phyloP scores from a whole-genome alignment of 2,797 vertebrate genomes.

The Choloepus didactylus region DNA sequence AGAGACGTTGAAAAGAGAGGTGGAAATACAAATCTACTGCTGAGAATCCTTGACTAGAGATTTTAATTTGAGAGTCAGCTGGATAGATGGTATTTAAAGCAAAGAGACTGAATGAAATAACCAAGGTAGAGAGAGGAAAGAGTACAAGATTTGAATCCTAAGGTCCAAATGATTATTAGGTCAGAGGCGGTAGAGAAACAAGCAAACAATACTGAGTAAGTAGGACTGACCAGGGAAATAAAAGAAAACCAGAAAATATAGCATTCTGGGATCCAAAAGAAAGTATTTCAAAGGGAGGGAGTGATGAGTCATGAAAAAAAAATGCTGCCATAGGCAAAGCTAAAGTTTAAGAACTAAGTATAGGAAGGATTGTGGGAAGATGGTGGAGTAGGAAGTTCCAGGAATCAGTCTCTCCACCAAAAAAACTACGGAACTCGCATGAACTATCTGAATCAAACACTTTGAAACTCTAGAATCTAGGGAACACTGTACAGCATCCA shows the following conservation, averaged over 20 bases:
- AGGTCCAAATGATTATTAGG: neutral
- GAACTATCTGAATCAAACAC: too few relatives aligned
- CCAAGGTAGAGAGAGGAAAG: neutral
- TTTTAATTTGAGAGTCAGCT: neutral
- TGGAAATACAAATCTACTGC: neutral
- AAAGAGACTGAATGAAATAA: neutral
- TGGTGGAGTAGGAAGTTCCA: too few relatives aligned
- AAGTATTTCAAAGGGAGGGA: neutral
- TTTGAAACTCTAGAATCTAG: too few relatives aligned
- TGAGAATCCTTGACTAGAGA: constrained; percentile 33
- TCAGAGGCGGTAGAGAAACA: neutral
- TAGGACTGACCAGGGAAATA: neutral
- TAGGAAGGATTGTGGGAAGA: neutral
- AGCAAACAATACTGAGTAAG: neutral
- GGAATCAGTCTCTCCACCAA: too few relatives aligned
- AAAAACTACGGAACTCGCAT: too few relatives aligned
- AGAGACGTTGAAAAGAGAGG: neutral
- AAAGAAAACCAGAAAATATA: neutral
- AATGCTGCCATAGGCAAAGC: neutral
- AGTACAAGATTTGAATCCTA: neutral
- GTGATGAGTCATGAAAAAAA: neutral
- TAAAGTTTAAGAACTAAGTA: neutral
- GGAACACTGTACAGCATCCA: too few relatives aligned
- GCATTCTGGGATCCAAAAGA: neutral
- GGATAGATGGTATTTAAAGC: neutral